Evolutionary conservation across 30 jellyfish, hydroid and myxozoan species (phyloP).

Genomic region (Nemopilema nomurai): DNA sequence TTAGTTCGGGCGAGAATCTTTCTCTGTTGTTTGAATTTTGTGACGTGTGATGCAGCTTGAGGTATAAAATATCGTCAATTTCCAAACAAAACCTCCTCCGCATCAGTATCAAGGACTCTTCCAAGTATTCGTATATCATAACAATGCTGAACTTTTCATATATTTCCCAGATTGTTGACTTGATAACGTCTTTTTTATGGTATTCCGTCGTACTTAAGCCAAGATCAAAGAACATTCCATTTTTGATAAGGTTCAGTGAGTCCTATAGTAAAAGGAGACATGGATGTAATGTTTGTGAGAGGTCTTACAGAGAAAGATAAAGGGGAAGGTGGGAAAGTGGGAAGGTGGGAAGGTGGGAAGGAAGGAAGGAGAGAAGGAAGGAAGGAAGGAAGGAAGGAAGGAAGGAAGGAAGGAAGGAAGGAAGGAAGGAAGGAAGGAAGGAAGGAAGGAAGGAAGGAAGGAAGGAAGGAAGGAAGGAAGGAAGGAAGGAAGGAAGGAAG

Average conservation of each 20-base stretch:
- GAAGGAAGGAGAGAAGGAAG: not conserved
- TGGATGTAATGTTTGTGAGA: not conserved
- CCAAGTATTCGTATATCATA: constrained; percentile 86
- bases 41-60: constrained; percentile 73
- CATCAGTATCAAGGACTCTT: constrained; percentile 83
- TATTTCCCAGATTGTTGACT: constrained; percentile 86
- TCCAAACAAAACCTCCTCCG: constrained; percentile 89
- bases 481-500: not conserved
- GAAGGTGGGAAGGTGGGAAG: no score
- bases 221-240: constrained; percentile 94
- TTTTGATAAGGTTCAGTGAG: constrained; percentile 83
- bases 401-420: not conserved
- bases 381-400: not conserved
- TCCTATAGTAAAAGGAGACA: constrained; percentile 63
- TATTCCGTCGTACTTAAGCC: constrained; percentile 98
- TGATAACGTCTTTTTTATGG: constrained; percentile 81
- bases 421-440: not conserved
- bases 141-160: constrained; percentile 87
- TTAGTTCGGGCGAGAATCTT: constrained; percentile 62
- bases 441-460: not conserved
- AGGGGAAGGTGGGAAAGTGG: no score
- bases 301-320: no score
- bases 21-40: constrained; percentile 73
- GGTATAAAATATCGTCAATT: constrained; percentile 81
- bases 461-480: not conserved